Conservation (phyloP, 2,888 invertebrate species). For the Blastobasis adustella region DNA sequence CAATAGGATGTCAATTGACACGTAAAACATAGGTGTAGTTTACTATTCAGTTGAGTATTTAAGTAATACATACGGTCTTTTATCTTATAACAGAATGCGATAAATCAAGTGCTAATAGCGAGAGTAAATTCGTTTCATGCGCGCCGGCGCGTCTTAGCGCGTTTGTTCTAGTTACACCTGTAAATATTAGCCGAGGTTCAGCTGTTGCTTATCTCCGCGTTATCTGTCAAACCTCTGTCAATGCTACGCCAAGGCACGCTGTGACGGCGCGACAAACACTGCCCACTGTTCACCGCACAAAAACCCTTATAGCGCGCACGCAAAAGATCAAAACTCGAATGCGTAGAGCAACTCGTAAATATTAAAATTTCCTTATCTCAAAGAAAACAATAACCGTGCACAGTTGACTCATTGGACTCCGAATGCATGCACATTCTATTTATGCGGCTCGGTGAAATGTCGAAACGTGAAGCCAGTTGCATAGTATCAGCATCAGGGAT, state of each 20-base stretch:
- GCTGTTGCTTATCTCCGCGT: slow-evolving; percentile 61
- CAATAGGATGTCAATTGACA: neutral
- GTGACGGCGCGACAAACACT: slow-evolving; percentile 31
- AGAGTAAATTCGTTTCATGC: slow-evolving; percentile 26
- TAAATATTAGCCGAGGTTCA: slow-evolving; percentile 61
- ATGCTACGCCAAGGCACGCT: slow-evolving; percentile 53
- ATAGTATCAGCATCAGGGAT: slow-evolving; percentile 23
- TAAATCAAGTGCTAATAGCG: slow-evolving; percentile 1
- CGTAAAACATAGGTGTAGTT: slow-evolving; percentile 3
- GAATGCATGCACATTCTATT: neutral
- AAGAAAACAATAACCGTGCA: neutral
- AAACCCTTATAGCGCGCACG: no score
- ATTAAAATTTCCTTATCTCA: neutral
- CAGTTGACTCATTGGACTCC: no score
- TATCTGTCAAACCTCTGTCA: slow-evolving; percentile 74
- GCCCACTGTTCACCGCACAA: no score
- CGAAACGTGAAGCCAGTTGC: slow-evolving; percentile 21
- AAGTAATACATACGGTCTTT: no score
- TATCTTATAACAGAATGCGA: no score
- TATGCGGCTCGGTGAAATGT: slow-evolving; percentile 2
- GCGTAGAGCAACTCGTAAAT: neutral
- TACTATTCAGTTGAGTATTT: no score
- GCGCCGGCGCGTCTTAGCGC: slow-evolving; percentile 39
- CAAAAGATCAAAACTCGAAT: no score
- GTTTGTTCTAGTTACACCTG: slow-evolving; percentile 62